Evolutionary conservation across 2,797 vertebrate species (phyloP).

Genomic region (Pseudochirops corinnae): DNA sequence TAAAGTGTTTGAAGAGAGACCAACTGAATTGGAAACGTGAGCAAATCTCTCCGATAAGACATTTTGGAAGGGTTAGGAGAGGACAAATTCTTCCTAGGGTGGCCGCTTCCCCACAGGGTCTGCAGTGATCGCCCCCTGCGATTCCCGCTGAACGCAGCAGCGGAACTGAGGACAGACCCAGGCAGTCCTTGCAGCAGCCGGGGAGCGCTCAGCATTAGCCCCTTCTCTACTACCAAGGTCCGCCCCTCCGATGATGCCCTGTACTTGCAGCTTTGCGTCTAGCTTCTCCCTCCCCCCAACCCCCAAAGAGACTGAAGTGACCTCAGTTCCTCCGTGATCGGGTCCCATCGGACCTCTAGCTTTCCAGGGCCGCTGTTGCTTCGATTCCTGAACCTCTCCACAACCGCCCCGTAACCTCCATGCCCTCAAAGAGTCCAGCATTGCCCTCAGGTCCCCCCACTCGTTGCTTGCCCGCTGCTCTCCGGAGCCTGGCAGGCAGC

Average conservation of each 20-base stretch:
- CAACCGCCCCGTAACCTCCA: conserved; percentile 29
- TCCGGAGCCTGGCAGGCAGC: background rate
- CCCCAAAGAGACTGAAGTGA: background rate
- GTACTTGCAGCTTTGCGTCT: background rate
- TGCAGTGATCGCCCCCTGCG: conserved; percentile 78
- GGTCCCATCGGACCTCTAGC: conserved; percentile 1
- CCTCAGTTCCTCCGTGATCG: background rate
- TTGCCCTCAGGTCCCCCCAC: background rate
- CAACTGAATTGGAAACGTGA: background rate
- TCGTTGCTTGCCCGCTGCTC: background rate
- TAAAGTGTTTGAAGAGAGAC: background rate
- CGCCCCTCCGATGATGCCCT: conserved; percentile 9
- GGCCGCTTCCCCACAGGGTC: background rate
- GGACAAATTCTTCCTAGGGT: conserved; percentile 9
- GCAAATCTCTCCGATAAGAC: background rate
- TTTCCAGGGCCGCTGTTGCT: background rate
- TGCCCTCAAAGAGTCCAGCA: background rate
- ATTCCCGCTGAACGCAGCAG: conserved; percentile 68
- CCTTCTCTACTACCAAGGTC: background rate
- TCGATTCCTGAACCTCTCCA: background rate
- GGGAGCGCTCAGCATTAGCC: background rate
- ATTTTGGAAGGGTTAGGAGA: conserved; percentile 3
- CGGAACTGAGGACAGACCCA: background rate
- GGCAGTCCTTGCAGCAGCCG: background rate
- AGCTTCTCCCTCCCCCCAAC: background rate